phyloP scores from a whole-genome alignment of 1,140 invertebrate genomes.

The Pseudomyrmex sp. region DNA sequence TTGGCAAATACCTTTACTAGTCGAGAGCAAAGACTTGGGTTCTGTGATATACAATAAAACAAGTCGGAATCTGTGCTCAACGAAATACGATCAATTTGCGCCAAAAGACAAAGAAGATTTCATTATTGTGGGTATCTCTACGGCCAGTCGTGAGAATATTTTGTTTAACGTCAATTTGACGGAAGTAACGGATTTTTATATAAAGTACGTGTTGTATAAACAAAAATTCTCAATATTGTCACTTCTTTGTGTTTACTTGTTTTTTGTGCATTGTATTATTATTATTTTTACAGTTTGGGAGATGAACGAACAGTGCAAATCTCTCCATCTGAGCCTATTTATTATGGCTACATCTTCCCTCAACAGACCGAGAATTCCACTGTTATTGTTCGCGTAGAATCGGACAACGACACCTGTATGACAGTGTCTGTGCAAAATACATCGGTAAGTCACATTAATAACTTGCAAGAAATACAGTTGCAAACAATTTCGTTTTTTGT shows the following conservation, averaged over 20 bases:
- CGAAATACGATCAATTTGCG: constrained; percentile 76
- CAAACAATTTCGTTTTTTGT: background rate
- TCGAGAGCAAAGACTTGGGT: constrained; percentile 75
- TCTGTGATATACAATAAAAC: constrained; percentile 80
- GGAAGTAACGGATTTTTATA: constrained; percentile 81
- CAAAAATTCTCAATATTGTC: background rate
- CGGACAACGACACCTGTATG: constrained; percentile 86
- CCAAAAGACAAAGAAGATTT: constrained; percentile 71
- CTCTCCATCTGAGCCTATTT: constrained; percentile 85
- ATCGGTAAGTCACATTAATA: constrained; percentile 80
- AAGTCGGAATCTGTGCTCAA: constrained; percentile 86
- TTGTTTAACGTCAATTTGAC: constrained; percentile 81
- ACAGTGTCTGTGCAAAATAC: constrained; percentile 88
- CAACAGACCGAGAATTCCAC: constrained; percentile 82
- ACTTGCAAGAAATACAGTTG: background rate
- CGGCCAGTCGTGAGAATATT: constrained; percentile 79
- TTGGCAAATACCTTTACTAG: constrained; percentile 87
- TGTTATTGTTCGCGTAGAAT: constrained; percentile 86
- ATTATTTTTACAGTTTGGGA: constrained; percentile 62
- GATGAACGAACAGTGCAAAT: constrained; percentile 71
- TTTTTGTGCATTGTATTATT: background rate
- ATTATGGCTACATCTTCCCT: constrained; percentile 86
- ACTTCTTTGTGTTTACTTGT: background rate
- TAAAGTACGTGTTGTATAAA: constrained; percentile 77
- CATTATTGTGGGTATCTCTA: constrained; percentile 85